These are phyloP conservation scores for Balanococcus diminutus DNA, from an alignment of 2,888 invertebrate genomes.

Conservation along the genomic window DNA sequence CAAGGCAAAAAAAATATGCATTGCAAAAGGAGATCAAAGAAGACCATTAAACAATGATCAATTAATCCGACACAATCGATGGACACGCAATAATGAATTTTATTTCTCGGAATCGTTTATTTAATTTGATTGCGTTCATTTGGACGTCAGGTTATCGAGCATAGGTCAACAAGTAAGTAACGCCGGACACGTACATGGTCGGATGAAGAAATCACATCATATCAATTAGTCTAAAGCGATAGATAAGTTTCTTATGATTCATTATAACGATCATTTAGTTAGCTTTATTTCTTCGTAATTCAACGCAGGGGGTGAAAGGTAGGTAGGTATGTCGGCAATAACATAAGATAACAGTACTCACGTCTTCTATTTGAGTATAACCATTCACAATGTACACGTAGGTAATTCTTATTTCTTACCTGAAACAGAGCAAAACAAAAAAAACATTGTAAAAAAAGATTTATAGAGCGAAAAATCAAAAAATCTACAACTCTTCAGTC, in stretches of 20 bases:
- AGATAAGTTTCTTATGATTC: slow-evolving; percentile 17
- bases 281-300: neutral
- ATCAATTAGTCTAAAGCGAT: slow-evolving; percentile 12
- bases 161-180: neutral
- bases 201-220: neutral
- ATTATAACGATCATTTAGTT: neutral
- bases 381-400: neutral
- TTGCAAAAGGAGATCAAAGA: neutral
- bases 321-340: neutral
- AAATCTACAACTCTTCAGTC: slow-evolving; percentile 32
- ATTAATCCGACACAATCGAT: neutral
- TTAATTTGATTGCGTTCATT: slow-evolving; percentile 4
- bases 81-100: neutral
- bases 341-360: neutral
- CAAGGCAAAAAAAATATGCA: neutral
- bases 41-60: neutral
- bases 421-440: neutral
- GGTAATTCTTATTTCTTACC: neutral
- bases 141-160: slow-evolving; percentile 13
- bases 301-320: too few species aligned
- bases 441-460: slow-evolving; percentile 11
- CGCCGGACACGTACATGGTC: neutral
- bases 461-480: slow-evolving; percentile 40
- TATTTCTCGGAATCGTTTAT: neutral
- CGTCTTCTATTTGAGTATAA: neutral